phyloP scores from a whole-genome alignment of 92 coral and sea anemone species.

The Epizoanthus stellaris region DNA sequence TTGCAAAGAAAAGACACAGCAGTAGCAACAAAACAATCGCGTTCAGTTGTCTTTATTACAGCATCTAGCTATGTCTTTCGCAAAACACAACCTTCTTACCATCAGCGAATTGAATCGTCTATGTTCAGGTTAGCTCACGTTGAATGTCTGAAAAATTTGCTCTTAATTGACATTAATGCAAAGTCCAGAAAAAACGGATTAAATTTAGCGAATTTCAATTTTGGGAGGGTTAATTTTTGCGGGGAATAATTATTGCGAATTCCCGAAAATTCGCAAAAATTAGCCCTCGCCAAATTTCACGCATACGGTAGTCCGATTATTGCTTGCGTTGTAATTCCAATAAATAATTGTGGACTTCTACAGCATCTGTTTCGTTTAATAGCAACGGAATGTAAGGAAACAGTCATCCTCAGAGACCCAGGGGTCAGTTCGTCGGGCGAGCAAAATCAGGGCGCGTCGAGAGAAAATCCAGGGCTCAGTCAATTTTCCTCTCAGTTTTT shows the following conservation, averaged over 20 bases:
- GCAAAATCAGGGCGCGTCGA: conserved; percentile 5
- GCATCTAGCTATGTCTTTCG: background rate
- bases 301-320: conserved; percentile 1
- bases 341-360: conserved; percentile 8
- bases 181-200: background rate
- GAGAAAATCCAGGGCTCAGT: conserved; percentile 9
- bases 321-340: conserved; percentile 15
- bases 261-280: background rate
- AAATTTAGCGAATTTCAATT: background rate
- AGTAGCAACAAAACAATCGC: conserved; percentile 3
- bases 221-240: conserved; percentile 18
- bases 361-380: conserved; percentile 1
- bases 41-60: conserved; percentile 19
- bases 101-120: conserved; percentile 9
- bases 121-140: background rate
- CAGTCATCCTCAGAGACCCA: conserved; percentile 1
- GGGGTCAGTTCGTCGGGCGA: conserved; percentile 11
- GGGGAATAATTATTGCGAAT: background rate
- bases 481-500: background rate
- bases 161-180: conserved; percentile 8
- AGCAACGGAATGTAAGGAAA: conserved; percentile 5
- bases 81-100: conserved; percentile 9
- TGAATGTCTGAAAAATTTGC: conserved; percentile 3
- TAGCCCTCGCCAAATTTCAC: background rate
- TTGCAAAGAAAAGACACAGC: conserved; percentile 5